A percentile compares a stretch with the other conserved stretches of the same genome.
phyloP scores from a whole-genome alignment of 35 echinoderm and acorn worm genomes.

The Apostichopus parvimensis region DNA sequence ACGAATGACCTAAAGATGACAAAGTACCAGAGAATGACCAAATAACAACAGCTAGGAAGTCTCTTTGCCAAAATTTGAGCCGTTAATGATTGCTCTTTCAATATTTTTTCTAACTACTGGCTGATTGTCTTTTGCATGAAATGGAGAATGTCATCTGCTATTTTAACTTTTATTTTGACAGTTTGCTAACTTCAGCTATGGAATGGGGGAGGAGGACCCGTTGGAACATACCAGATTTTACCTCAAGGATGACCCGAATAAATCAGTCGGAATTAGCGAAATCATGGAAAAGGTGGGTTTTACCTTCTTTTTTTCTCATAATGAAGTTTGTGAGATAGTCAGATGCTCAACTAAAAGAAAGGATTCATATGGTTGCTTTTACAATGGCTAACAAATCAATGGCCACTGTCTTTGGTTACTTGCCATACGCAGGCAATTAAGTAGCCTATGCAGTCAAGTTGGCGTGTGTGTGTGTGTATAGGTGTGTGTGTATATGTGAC shows the following conservation, averaged over 20 bases:
- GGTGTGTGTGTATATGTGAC: neutral
- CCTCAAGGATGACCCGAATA: slow-evolving; percentile 61
- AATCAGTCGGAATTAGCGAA: slow-evolving; percentile 22
- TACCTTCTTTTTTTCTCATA: neutral
- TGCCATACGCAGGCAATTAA: too few species aligned
- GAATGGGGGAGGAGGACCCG: slow-evolving; percentile 76
- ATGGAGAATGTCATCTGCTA: neutral
- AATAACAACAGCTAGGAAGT: too few species aligned
- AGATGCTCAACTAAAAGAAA: too few species aligned
- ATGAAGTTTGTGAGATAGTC: neutral
- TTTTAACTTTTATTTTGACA: slow-evolving; percentile 5
- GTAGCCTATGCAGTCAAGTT: too few species aligned
- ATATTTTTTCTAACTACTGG: too few species aligned
- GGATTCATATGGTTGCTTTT: neutral
- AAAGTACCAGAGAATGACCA: too few species aligned
- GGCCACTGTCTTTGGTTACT: neutral
- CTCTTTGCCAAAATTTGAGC: too few species aligned
- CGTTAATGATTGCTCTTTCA: too few species aligned
- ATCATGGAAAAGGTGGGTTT: neutral
- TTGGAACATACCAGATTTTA: slow-evolving; percentile 78
- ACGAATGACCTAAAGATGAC: too few species aligned
- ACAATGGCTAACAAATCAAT: neutral
- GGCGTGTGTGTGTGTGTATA: too few species aligned
- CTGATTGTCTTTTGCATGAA: neutral
- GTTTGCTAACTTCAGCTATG: slow-evolving; percentile 78